phyloP scores from a whole-genome alignment of 2,888 invertebrate species.

The Gandaritis pyraliata region DNA sequence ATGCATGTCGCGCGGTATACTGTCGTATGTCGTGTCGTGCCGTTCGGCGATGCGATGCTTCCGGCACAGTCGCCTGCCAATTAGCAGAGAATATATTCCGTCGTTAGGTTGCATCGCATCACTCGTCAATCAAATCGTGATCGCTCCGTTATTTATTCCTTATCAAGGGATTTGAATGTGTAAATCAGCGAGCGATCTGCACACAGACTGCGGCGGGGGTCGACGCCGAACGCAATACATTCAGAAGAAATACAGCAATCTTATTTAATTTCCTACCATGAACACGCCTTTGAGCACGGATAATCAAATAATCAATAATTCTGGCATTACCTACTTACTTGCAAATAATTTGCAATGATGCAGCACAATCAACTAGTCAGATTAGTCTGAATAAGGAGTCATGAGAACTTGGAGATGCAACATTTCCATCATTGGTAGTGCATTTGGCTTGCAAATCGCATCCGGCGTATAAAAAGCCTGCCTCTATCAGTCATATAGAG shows the following conservation, averaged over 20 bases:
- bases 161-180: constrained; percentile 26
- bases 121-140: constrained; percentile 33
- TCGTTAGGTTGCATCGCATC: constrained; percentile 25
- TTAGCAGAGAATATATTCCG: constrained; percentile 35
- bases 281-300: too few relatives aligned
- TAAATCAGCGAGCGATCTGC: constrained; percentile 17
- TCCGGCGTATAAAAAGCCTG: constrained; percentile 31
- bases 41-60: constrained; percentile 5
- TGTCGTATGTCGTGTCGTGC: not conserved
- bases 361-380: not conserved
- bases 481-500: constrained; percentile 38
- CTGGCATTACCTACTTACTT: too few relatives aligned
- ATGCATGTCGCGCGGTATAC: not conserved
- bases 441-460: constrained; percentile 39
- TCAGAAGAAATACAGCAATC: too few relatives aligned
- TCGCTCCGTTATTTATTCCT: constrained; percentile 33
- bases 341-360: not conserved
- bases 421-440: constrained; percentile 20
- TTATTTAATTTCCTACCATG: too few relatives aligned
- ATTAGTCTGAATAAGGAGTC: constrained; percentile 5
- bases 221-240: too few relatives aligned
- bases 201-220: not conserved
- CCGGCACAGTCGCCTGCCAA: constrained; percentile 26
- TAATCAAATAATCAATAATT: too few relatives aligned
- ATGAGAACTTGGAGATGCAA: constrained; percentile 25